Evolutionary conservation across 2,888 invertebrate species (phyloP), one percentile per base, ranked within the genome.

Genomic region (Lysandra coridon): DNA sequence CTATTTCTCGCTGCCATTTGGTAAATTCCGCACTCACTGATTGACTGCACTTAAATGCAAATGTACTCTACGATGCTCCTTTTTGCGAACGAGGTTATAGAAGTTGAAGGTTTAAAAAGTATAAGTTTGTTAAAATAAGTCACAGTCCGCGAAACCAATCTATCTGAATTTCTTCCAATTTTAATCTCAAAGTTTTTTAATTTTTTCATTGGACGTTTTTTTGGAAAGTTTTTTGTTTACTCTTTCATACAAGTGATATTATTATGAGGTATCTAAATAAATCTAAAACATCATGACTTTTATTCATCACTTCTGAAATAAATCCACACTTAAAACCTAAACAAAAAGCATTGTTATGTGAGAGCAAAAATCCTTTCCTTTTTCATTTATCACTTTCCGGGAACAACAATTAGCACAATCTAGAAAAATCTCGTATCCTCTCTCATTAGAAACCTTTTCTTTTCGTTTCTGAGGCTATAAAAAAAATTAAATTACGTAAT

Each of bases 391-490:
- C 64, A 64, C 64, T 64, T 64, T 12, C 2, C 69, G 14, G 5
- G 33, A 14, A 33, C 17, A 69, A 69, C 37, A 69, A 69, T 69
- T 33, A 69, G 69, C 33, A 69, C 69, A 69, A 69, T 69, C 69
- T 69, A 33, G 69, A 37, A 69, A 69, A 69, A 69, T 37, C 69
- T 6, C 69, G 69, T 69, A 69, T 69, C 30, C 10, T 64, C 30
- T 12, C 33, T 69, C 33, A 69, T 69, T 69, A 33, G 37, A 69
- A 69, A 69, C 69, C 14, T 69, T 69, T 69, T 69, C 30, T 30
- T 64, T 62, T 69, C 23, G 30, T 69, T 33, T 69, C 33, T 69
- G 69, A 33, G 69, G 37, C 5, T 23, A 23, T 62, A 7, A 23
- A 23, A 57, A 57, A 57, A 44, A 10, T 2, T 49, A 2, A 49